Conservation (phyloP, 1,140 invertebrate genomes). For the Stegodyphus dumicola region DNA sequence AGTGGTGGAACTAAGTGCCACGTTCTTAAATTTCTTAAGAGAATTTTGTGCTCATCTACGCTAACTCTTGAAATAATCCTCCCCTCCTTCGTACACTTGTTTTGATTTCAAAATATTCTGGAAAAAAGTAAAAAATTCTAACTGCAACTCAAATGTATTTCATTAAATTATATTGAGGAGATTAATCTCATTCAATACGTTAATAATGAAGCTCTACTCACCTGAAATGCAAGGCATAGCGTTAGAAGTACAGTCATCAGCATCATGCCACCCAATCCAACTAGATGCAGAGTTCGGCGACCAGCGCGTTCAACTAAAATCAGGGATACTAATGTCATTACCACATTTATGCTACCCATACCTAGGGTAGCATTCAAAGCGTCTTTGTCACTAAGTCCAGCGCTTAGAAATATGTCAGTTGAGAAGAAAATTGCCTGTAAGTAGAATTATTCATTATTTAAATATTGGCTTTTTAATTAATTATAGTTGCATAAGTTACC, state of each 20-base stretch:
- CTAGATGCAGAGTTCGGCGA: slow-evolving; percentile 80
- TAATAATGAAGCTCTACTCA: slow-evolving; percentile 68
- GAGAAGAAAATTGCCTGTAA: slow-evolving; percentile 85
- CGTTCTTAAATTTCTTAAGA: too few species aligned
- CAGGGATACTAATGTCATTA: slow-evolving; percentile 86
- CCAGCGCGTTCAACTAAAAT: slow-evolving; percentile 85
- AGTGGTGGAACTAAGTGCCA: too few species aligned
- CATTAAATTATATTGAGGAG: too few species aligned
- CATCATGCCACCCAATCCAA: slow-evolving; percentile 81
- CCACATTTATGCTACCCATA: slow-evolving; percentile 86
- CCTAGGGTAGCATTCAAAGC: slow-evolving; percentile 85
- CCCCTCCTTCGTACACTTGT: too few species aligned
- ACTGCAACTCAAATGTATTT: too few species aligned
- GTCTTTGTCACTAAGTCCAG: slow-evolving; percentile 73
- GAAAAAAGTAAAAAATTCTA: too few species aligned
- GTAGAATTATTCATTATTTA: not conserved
- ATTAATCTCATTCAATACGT: too few species aligned
- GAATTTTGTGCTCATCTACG: too few species aligned
- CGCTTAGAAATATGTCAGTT: slow-evolving; percentile 80
- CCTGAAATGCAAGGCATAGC: slow-evolving; percentile 75
- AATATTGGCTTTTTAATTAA: too few species aligned
- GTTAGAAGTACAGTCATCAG: slow-evolving; percentile 77
- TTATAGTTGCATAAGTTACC: too few species aligned
- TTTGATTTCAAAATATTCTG: too few species aligned
- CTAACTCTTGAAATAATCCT: too few species aligned